Evolutionary conservation across 2,113 vertebrate genomes (phyloP).

Genomic region (Ceyx margarethae): DNA sequence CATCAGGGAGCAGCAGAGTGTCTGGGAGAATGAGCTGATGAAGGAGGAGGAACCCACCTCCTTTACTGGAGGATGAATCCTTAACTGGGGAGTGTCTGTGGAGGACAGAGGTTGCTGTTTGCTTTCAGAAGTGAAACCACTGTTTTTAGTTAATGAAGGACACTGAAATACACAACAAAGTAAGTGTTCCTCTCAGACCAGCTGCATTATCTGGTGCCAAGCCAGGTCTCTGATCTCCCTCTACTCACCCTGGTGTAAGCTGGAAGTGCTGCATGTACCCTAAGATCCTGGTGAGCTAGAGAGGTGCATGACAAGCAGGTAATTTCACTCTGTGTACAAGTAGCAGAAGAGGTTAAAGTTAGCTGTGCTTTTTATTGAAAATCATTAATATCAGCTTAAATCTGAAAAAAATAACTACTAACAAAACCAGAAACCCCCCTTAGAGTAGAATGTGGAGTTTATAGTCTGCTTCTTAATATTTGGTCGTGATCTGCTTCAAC

Average conservation of each 20-base stretch:
- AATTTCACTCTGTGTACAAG: not conserved
- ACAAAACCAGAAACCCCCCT: not conserved
- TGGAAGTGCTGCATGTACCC: not conserved
- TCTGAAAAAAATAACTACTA: not conserved
- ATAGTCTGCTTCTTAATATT: not conserved
- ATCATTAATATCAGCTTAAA: not conserved
- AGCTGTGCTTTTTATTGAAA: not conserved
- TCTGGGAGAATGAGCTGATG: not conserved
- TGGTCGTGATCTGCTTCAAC: fast-evolving
- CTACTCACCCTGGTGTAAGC: not conserved
- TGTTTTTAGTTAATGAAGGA: not conserved
- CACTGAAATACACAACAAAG: not conserved
- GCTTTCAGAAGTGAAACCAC: not conserved
- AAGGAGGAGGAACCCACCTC: not conserved
- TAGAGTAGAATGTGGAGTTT: not conserved
- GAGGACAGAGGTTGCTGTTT: not conserved
- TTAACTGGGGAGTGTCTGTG: not conserved
- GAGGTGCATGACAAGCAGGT: not conserved
- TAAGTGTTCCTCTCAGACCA: not conserved
- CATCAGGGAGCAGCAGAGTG: not conserved
- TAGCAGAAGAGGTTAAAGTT: not conserved
- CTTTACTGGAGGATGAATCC: not conserved
- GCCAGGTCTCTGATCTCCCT: not conserved
- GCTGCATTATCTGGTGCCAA: not conserved
- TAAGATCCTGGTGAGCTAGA: not conserved